Evolutionary conservation across 2,888 invertebrate species (phyloP), one percentile per base, ranked within the genome.

Genomic region (Chrysomela aeneicollis): DNA sequence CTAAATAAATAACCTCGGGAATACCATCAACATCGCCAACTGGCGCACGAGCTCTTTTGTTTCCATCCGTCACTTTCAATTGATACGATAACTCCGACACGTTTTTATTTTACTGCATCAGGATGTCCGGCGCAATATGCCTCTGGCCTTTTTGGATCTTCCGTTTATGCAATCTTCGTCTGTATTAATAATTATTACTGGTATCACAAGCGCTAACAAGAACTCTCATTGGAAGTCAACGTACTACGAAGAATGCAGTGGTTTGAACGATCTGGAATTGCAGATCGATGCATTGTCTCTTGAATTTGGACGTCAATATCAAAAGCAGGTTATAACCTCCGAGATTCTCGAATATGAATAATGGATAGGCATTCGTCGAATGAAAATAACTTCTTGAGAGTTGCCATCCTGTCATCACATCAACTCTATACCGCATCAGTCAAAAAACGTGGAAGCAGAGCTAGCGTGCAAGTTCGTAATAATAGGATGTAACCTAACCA

Each of bases 81-180:
- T 57, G 26, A 26, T 46, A 21, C 26, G 42, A 57, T 57, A 47
- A 46, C 37, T 32, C 17, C 32, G 18, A 32, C 57, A 62, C 51
- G 62, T 57, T 54, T 51, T 17, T 32, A 22, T 18, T 32, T 47
- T 55, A 62, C 55, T 42, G 18, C 17, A 51, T 57, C 57, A 57
- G 62, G 50, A 62, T 62, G 30, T 62, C 62, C 62, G 62, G 57
- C 26, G 30, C 57, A 46, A 4, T 15, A 10, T 26, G 46, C 46
- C 55, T 55, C n/a, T 42, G 22, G 55, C 55, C 57, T 26, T 47
- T 17, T 32, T 18, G n/a, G 42, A 15, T 12, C 42, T 15, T n/a
- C 9, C 42, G 12, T 6, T 57, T 26, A 57, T 26, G 30, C 21
- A 18, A 46, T 57, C 57, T 57, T 57, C 10, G 46, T 46, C 55